phyloP scores from a whole-genome alignment of 2,797 vertebrate species.

The Acipenser ruthenus region DNA sequence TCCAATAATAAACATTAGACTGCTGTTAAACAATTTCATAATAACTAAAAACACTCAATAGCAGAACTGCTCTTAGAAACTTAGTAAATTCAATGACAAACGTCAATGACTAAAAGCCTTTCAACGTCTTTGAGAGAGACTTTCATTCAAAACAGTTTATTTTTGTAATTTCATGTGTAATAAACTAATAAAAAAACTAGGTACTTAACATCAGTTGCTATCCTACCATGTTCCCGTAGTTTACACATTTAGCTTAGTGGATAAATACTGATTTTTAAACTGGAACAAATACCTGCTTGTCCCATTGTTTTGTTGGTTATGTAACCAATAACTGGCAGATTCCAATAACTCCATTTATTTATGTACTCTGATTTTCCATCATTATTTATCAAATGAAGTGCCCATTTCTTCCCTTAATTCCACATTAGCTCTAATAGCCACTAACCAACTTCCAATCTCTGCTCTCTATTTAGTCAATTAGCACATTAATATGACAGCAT shows the following conservation, averaged over 20 bases:
- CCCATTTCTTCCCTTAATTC: neutral
- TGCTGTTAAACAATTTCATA: too few species aligned
- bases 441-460: conserved; percentile 1
- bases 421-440: neutral
- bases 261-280: neutral
- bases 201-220: too few species aligned
- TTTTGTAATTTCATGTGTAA: neutral
- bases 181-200: neutral
- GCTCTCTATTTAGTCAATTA: conserved; percentile 1
- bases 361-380: neutral
- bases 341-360: neutral
- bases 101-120: too few species aligned
- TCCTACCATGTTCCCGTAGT: too few species aligned
- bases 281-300: neutral
- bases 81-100: too few species aligned
- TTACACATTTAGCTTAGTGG: neutral
- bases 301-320: neutral
- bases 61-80: too few species aligned
- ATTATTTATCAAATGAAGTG: neutral
- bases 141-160: neutral
- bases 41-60: too few species aligned
- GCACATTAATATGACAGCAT: neutral
- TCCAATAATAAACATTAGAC: too few species aligned
- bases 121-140: too few species aligned
- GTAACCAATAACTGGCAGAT: neutral